Conservation (phyloP, 2,888 invertebrate species). For the Coleophora deauratella region DNA sequence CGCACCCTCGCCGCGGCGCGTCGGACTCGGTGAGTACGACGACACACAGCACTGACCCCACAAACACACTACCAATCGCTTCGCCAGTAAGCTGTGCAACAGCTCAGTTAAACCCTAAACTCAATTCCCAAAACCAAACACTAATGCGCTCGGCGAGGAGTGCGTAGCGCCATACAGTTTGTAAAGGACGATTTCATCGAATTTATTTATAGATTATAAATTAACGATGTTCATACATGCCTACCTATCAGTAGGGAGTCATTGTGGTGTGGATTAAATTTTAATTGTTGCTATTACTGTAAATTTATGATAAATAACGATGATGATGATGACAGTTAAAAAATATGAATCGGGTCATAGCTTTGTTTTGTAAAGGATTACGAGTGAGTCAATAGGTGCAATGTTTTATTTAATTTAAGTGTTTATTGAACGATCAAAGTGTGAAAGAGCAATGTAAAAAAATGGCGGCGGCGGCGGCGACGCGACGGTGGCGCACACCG, state of each 20-base stretch:
- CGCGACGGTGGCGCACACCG: conserved; percentile 16
- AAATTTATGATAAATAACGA: conserved; percentile 51
- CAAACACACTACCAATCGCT: background rate
- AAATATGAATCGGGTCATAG: conserved; percentile 65
- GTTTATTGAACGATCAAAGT: conserved; percentile 31
- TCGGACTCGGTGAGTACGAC: conserved; percentile 41
- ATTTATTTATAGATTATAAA: conserved; percentile 73
- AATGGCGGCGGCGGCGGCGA: conserved; percentile 14
- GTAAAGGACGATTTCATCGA: conserved; percentile 71
- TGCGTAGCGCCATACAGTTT: conserved; percentile 41
- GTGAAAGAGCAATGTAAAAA: conserved; percentile 19
- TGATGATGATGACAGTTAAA: conserved; percentile 54
- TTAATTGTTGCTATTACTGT: conserved; percentile 69
- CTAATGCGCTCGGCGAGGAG: conserved; percentile 29
- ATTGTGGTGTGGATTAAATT: conserved; percentile 65
- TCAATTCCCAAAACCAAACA: background rate
- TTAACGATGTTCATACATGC: conserved; percentile 59
- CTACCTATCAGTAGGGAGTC: conserved; percentile 56
- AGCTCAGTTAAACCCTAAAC: conserved; percentile 14
- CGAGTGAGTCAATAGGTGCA: conserved; percentile 72
- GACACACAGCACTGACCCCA: conserved; percentile 9
- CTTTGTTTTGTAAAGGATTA: conserved; percentile 59
- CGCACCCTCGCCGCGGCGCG: conserved; percentile 31
- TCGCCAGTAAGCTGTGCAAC: conserved; percentile 13
- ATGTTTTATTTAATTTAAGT: conserved; percentile 55